Conservation (phyloP, 2,888 invertebrate genomes). For the Steinernema scapterisci region DNA sequence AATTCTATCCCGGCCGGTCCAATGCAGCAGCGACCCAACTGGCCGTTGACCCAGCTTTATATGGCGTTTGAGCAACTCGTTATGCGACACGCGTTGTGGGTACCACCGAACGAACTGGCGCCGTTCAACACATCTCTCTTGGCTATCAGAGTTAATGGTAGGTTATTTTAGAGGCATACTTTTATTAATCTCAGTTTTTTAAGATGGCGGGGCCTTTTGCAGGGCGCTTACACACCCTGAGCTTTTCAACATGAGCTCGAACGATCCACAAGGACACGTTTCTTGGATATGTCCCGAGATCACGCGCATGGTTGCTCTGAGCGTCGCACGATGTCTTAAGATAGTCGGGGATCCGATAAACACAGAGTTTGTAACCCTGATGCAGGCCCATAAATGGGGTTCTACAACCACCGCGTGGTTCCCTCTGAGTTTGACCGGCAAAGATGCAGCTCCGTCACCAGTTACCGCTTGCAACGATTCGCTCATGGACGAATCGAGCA, state of each 20-base stretch:
- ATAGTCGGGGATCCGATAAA: conserved; percentile 41
- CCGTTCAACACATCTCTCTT: conserved; percentile 8
- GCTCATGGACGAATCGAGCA: neutral
- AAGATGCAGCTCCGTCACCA: too few relatives aligned
- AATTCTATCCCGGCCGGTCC: neutral
- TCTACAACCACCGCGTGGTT: neutral
- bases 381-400: neutral
- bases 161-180: neutral
- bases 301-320: conserved; percentile 45
- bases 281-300: conserved; percentile 47
- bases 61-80: conserved; percentile 45
- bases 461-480: neutral
- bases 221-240: conserved; percentile 5
- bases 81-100: conserved; percentile 40
- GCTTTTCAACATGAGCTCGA: neutral
- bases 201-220: neutral
- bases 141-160: neutral
- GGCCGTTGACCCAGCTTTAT: conserved; percentile 44
- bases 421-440: neutral
- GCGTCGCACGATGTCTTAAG: conserved; percentile 46
- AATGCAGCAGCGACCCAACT: neutral
- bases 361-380: neutral
- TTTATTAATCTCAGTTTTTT: neutral
- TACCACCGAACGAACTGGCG: conserved; percentile 14
- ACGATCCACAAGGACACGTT: neutral